These are phyloP conservation scores for Drosophila borborema DNA, from an alignment of 2,888 invertebrate genomes.

Conservation along the genomic window DNA sequence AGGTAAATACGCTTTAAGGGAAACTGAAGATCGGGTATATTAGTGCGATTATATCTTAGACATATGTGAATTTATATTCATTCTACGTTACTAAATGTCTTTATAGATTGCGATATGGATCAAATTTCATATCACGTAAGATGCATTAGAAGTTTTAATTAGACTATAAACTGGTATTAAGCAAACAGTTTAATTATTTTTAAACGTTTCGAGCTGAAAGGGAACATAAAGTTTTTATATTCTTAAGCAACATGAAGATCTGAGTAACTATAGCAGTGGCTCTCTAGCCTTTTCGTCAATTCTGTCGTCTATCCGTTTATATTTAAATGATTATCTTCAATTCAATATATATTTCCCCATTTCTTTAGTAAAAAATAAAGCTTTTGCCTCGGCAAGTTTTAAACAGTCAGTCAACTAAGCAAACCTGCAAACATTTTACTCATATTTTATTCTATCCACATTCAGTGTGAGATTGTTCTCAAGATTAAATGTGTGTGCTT, in stretches of 20 bases:
- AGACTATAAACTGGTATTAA: neutral
- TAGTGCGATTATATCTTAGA: neutral
- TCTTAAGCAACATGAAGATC: neutral
- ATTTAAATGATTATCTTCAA: too few species aligned
- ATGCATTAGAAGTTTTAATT: slow-evolving; percentile 1
- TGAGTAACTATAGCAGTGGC: neutral
- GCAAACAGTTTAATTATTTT: neutral
- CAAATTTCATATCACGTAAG: neutral
- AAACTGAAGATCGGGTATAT: neutral
- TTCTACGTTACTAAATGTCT: neutral
- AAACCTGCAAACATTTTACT: neutral
- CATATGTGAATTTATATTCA: neutral
- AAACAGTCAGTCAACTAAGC: neutral
- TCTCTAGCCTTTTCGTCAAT: neutral
- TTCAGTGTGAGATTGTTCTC: slow-evolving; percentile 22
- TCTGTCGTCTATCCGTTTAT: neutral
- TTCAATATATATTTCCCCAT: neutral
- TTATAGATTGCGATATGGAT: neutral
- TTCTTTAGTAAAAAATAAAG: neutral
- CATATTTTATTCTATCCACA: slow-evolving; percentile 7
- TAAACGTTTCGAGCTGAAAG: neutral
- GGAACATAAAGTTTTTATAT: neutral
- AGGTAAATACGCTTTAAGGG: neutral
- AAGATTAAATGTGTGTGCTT: slow-evolving; percentile 7
- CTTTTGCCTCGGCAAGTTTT: neutral